A percentile compares a stretch with the other conserved stretches of the same genome.
These are phyloP conservation scores for Microplitis mediator DNA, from an alignment of 1,140 invertebrate genomes.

Conservation along the genomic window DNA sequence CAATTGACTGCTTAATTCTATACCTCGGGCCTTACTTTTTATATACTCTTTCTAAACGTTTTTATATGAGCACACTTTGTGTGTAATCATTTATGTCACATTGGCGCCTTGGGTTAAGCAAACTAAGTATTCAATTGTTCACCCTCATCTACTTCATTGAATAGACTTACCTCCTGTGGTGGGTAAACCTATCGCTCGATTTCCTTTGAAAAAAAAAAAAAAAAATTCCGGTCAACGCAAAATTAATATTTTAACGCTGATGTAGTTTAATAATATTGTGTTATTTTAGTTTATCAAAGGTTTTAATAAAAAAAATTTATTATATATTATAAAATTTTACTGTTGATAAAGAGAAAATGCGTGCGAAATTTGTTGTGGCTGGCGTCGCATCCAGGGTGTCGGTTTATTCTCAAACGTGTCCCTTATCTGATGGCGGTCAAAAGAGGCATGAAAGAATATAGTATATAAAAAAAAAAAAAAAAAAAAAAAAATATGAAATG, in stretches of 20 bases:
- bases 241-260: too few relatives aligned
- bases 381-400: conserved; percentile 33
- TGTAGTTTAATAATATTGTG: too few relatives aligned
- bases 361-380: conserved; percentile 44
- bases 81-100: conserved; percentile 27
- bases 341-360: conserved; percentile 36
- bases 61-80: background rate
- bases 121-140: background rate
- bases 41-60: background rate
- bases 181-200: background rate
- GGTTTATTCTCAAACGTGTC: conserved; percentile 42
- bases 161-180: background rate
- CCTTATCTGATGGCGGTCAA: conserved; percentile 56
- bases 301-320: too few relatives aligned
- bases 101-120: conserved; percentile 29
- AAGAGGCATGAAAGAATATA: conserved; percentile 10
- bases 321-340: too few relatives aligned
- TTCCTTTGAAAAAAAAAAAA: too few relatives aligned
- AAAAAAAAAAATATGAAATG: too few relatives aligned
- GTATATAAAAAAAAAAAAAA: too few relatives aligned
- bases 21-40: too few relatives aligned
- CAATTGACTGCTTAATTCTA: background rate
- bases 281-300: too few relatives aligned
- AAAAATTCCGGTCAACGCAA: background rate
- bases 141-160: background rate